Percentiles rank a stretch among this genome's conserved stretches.
Conservation (phyloP, 2,888 invertebrate species). For the Bellardia bayeri region DNA sequence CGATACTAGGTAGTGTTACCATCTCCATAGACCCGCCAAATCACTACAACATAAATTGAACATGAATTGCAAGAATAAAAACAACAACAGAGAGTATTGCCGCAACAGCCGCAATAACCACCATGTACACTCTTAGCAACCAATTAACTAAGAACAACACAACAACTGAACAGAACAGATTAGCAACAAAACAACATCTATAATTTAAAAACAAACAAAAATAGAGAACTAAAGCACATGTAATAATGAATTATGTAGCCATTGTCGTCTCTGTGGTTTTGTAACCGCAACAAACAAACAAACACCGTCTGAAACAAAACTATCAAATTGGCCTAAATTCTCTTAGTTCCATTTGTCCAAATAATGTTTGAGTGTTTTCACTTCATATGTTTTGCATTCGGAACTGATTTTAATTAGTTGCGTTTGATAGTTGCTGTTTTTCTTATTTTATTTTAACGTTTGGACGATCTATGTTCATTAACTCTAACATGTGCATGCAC, state of each 20-base stretch:
- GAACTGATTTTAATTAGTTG: slow-evolving; percentile 48
- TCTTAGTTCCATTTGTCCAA: slow-evolving; percentile 65
- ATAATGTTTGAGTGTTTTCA: slow-evolving; percentile 45
- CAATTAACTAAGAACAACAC: slow-evolving; percentile 59
- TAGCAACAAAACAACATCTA: slow-evolving; percentile 72
- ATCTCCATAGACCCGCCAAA: slow-evolving; percentile 75
- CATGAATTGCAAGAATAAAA: slow-evolving; percentile 71
- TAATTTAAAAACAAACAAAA: slow-evolving; percentile 46
- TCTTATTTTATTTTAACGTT: slow-evolving; percentile 34
- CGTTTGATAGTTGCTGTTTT: slow-evolving; percentile 50
- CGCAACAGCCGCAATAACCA: slow-evolving; percentile 61
- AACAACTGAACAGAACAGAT: slow-evolving; percentile 67
- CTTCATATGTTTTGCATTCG: slow-evolving; percentile 52
- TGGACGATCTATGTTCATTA: slow-evolving; percentile 55
- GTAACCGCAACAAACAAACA: slow-evolving; percentile 58
- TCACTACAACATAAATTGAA: slow-evolving; percentile 76
- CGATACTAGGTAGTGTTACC: slow-evolving; percentile 85
- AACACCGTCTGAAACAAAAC: slow-evolving; percentile 59
- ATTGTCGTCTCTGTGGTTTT: slow-evolving; percentile 50
- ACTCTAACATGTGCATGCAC: slow-evolving; percentile 71
- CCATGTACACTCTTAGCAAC: slow-evolving; percentile 69
- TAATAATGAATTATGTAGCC: slow-evolving; percentile 58
- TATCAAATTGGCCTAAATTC: slow-evolving; percentile 48
- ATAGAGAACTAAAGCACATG: slow-evolving; percentile 67
- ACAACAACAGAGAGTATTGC: slow-evolving; percentile 68